Evolutionary conservation across 92 coral and sea anemone species (phyloP), one percentile per base, ranked within the genome.

Genomic region (Muricea muricata): DNA sequence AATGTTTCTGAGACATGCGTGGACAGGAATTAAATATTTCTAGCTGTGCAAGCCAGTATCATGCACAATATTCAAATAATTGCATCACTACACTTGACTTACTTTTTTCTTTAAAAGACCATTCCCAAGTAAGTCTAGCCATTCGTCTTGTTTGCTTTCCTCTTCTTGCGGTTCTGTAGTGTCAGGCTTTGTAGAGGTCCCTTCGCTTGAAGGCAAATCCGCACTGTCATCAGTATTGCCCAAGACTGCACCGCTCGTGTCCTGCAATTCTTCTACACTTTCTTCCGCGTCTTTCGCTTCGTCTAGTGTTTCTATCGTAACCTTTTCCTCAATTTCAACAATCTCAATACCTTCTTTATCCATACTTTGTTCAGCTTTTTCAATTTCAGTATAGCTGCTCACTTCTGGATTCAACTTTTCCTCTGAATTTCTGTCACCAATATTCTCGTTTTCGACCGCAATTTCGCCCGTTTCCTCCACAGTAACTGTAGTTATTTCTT

Each of bases 121-220:
- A 92, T 93, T 97, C 47, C 99, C 99, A 46, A 93, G 78, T 0
- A 97, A 82, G 74, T 97, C 99, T 56, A 84, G 55, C 97, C 97
- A 97, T 23, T 91, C 89, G 1, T 88, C 86, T 67, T 89, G 31
- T 4, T 80, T 14, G 58, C 80, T 57, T 11, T 30, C 89, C 26
- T 30, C 42, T 18, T 17, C 20, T 52, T 23, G 60, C 42, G 58
- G 68, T 60, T 46, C 75, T 35, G 67, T 6, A 15, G 54, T 47
- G 0, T 34, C 34, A 17, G 17, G 41, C 60, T 52, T 23, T 4
- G 60, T 52, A 6, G 1, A 23, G 41, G 23, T 57, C 7, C 58
- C 82, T 30, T 42, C 56, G 0, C 10, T 78, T 40, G 77, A 72
- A 30, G 63, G 34, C 65, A 42, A 54, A 17, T 37, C 85, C 7